A percentile compares a stretch with the other conserved stretches of the same genome.
Evolutionary conservation across 2,888 invertebrate genomes (phyloP).

Genomic region (Andrena bucephala): DNA sequence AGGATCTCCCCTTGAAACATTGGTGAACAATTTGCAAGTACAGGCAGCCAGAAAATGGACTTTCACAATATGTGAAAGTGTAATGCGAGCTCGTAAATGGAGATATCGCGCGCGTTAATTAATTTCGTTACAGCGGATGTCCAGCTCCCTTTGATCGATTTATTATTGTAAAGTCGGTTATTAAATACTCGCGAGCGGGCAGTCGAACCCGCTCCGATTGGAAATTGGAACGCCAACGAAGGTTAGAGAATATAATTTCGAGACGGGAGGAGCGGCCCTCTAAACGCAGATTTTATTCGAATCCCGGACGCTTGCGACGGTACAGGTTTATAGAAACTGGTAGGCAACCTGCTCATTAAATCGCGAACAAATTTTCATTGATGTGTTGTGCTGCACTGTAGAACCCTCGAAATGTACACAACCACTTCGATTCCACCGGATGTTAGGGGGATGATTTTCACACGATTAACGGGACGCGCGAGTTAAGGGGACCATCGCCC

Average conservation of each 20-base stretch:
- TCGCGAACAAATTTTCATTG: slow-evolving; percentile 43
- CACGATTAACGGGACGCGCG: background rate
- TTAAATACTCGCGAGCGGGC: slow-evolving; percentile 7
- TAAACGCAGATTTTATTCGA: background rate
- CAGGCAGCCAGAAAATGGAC: slow-evolving; percentile 23
- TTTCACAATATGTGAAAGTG: slow-evolving; percentile 44
- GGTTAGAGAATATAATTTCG: slow-evolving; percentile 46
- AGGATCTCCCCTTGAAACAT: background rate
- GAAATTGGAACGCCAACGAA: slow-evolving; percentile 33
- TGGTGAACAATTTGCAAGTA: background rate
- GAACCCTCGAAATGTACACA: slow-evolving; percentile 48
- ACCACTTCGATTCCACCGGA: slow-evolving; percentile 50
- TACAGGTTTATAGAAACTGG: slow-evolving; percentile 20
- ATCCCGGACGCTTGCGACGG: background rate
- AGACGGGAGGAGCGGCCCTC: background rate
- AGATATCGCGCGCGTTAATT: background rate
- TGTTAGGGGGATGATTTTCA: slow-evolving; percentile 8
- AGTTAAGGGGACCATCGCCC: background rate
- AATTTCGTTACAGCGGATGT: background rate
- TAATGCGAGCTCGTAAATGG: background rate
- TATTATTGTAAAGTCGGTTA: background rate
- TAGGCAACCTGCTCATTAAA: slow-evolving; percentile 55
- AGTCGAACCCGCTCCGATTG: slow-evolving; percentile 7
- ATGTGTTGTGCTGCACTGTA: slow-evolving; percentile 35
- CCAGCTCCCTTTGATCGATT: background rate